These are phyloP conservation scores for Neotoma lepida DNA, from an alignment of 2,113 vertebrate genomes.

Conservation along the genomic window DNA sequence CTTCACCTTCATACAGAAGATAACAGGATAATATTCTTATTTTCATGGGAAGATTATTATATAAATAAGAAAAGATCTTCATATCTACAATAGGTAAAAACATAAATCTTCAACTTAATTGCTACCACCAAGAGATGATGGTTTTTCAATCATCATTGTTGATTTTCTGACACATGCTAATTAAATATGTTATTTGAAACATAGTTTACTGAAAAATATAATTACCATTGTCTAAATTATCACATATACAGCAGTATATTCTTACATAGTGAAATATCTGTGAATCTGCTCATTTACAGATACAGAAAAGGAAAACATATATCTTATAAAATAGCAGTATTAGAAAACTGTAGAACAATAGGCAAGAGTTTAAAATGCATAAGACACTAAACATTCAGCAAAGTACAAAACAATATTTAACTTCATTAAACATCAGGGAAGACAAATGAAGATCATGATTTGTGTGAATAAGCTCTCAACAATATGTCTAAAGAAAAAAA, in stretches of 20 bases:
- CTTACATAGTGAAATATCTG: background rate
- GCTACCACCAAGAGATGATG: background rate
- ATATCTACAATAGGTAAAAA: background rate
- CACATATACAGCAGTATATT: background rate
- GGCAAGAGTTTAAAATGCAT: background rate
- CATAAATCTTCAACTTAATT: background rate
- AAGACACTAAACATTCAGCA: too few relatives aligned
- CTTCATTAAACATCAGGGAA: background rate
- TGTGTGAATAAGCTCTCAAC: background rate
- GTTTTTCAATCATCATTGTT: background rate
- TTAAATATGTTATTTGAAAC: background rate
- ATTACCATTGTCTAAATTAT: background rate
- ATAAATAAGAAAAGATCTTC: background rate
- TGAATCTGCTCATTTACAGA: too few relatives aligned
- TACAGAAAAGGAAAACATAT: background rate
- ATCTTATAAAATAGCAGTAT: background rate
- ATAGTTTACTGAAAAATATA: background rate
- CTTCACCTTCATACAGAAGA: background rate
- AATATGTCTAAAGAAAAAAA: background rate
- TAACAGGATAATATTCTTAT: too few relatives aligned
- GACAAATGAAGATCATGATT: background rate
- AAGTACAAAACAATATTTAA: background rate
- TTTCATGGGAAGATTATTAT: background rate
- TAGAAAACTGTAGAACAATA: background rate
- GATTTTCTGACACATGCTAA: background rate